Evolutionary conservation across 2,113 vertebrate species (phyloP), one percentile per base, ranked within the genome.

Genomic region (Xenopus borealis): DNA sequence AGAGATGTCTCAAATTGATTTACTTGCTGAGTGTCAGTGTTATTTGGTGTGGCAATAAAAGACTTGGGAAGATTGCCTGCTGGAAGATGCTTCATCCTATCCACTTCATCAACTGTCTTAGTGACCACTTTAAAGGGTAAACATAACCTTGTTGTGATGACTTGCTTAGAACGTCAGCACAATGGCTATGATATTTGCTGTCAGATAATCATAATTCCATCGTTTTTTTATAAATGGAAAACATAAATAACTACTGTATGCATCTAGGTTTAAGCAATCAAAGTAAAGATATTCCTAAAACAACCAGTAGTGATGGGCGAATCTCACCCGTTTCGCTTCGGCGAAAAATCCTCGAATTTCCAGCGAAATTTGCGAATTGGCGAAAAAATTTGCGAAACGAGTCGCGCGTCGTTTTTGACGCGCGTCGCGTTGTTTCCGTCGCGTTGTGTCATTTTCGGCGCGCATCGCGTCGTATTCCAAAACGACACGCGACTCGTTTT

Each of bases 41-140:
- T 55, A n/a, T 55, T 47, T 57, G 20, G 4, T 61, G 44, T 58
- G 46, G 64, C 59, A 59, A 66, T 67, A 58, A 53, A 55, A 23
- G 45, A 67, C 23, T 44, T 65, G 33, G 40, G 23, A 45, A n/a
- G 9, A 45, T 46, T 58, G 33, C 53, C 52, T 33, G 18, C 13
- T 58, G 53, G 13, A 66, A 67, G 19, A 47, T 23, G 40, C 20
- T 13, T n/a, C 44, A 46, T 58, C 46, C 44, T 23, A 23, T 12
- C 63, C 52, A 58, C 52, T 55, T 47, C 58, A 61, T 74, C 20
- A 30, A 61, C 19, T 33, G 19, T 17, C 50, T 66, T 18, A 47
- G 33, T 58, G 10, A 33, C 62, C 12, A 63, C 16, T 63, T 63
- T 40, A 40, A 16, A 33, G 30, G 14, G 12, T 7, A 20, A 50